Evolutionary conservation across 2,113 vertebrate genomes (phyloP).

Genomic region (Donacobius atricapilla): DNA sequence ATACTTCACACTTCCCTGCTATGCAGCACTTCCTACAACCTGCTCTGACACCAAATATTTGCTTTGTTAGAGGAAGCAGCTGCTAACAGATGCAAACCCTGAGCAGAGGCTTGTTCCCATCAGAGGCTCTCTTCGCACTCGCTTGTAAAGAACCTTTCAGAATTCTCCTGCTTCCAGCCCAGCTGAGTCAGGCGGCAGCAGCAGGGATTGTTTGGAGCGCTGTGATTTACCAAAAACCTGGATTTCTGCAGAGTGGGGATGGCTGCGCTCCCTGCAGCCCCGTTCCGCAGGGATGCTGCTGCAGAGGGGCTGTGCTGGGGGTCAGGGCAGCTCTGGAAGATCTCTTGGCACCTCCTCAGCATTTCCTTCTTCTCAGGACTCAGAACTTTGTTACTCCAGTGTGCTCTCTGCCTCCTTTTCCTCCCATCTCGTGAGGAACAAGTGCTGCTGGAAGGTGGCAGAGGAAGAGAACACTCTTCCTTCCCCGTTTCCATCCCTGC

Average conservation of each 20-base stretch:
- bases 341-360: fast-evolving
- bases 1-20: not conserved
- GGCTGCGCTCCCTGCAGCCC: not conserved
- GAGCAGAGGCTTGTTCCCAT: not conserved
- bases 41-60: slow-evolving; percentile 47
- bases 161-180: not conserved
- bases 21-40: not conserved
- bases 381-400: not conserved
- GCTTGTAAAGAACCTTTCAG: not conserved
- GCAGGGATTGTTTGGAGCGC: not conserved
- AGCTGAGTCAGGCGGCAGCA: not conserved
- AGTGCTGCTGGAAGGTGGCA: not conserved
- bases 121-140: not conserved
- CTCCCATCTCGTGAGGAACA: not conserved
- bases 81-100: not conserved
- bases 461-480: not conserved
- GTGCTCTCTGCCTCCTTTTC: fast-evolving
- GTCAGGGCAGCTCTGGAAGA: not conserved
- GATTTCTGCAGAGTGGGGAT: not conserved
- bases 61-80: not conserved
- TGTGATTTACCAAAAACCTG: not conserved
- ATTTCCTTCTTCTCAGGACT: not conserved
- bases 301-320: not conserved
- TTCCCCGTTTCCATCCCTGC: not conserved
- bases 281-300: fast-evolving